Conservation (phyloP, 2,797 vertebrate genomes). For the Cynopterus sphinx region DNA sequence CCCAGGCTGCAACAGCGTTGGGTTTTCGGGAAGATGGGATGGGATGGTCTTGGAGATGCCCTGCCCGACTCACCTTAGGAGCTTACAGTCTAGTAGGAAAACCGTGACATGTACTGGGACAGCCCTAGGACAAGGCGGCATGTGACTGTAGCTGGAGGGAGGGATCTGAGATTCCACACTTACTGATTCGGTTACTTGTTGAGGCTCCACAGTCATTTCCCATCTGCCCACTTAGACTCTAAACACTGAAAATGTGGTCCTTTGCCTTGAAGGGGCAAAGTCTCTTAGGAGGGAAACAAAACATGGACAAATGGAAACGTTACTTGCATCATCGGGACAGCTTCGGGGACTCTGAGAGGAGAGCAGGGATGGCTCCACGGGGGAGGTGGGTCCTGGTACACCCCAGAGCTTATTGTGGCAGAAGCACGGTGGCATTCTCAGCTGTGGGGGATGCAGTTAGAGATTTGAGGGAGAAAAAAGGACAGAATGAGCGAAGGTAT, state of each 20-base stretch:
- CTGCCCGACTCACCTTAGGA: background rate
- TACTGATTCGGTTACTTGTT: background rate
- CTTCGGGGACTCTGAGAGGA: background rate
- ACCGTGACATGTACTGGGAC: background rate
- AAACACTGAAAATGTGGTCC: background rate
- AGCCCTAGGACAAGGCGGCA: background rate
- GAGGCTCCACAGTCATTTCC: background rate
- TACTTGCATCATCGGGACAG: too few relatives aligned
- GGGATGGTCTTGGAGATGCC: background rate
- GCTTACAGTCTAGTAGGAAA: background rate
- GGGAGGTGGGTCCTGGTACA: background rate
- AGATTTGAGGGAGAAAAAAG: background rate
- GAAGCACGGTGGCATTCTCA: background rate
- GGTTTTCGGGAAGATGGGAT: background rate
- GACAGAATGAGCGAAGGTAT: background rate
- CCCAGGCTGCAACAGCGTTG: background rate
- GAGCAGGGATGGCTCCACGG: background rate
- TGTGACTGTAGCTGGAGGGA: background rate
- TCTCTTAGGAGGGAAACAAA: background rate
- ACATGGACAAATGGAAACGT: background rate
- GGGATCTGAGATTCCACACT: background rate
- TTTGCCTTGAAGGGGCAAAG: background rate
- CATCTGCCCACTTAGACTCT: background rate
- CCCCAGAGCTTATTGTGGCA: background rate
- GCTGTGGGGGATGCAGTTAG: accelerated